These are phyloP conservation scores for Poeciliopsis presidionis DNA, from an alignment of 2,797 vertebrate genomes.

Conservation along the genomic window DNA sequence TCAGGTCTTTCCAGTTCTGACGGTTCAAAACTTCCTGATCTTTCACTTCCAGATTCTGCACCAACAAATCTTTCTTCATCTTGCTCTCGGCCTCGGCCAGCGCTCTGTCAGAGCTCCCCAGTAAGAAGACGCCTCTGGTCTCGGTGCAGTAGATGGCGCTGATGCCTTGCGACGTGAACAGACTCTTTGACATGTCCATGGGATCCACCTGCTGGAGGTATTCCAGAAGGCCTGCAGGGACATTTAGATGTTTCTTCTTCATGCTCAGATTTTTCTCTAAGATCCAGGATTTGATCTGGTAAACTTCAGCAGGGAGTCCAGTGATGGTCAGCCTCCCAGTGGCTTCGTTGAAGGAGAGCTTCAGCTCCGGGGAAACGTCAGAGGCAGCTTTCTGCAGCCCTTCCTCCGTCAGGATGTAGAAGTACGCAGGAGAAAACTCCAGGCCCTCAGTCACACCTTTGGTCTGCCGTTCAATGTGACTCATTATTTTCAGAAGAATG, in stretches of 20 bases:
- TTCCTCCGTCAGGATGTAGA: slow-evolving; percentile 74
- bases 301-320: slow-evolving; percentile 79
- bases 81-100: slow-evolving; percentile 78
- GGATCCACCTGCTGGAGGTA: slow-evolving; percentile 78
- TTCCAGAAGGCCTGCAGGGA: slow-evolving; percentile 65
- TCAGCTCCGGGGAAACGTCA: slow-evolving; percentile 68
- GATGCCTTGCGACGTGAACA: slow-evolving; percentile 82
- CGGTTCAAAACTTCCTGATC: slow-evolving; percentile 68
- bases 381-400: slow-evolving; percentile 60
- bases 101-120: slow-evolving; percentile 55
- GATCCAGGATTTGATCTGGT: slow-evolving; percentile 77
- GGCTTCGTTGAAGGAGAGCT: slow-evolving; percentile 64
- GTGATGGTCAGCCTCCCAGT: slow-evolving; percentile 67
- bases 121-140: slow-evolving; percentile 63
- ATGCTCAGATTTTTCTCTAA: slow-evolving; percentile 68
- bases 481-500: slow-evolving; percentile 53
- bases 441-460: slow-evolving; percentile 70
- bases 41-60: slow-evolving; percentile 64
- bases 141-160: slow-evolving; percentile 76
- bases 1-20: slow-evolving; percentile 75
- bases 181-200: slow-evolving; percentile 67
- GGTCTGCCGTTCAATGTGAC: slow-evolving; percentile 71
- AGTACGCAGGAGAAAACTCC: slow-evolving; percentile 57
- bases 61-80: slow-evolving; percentile 64
- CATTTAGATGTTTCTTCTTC: slow-evolving; percentile 49